Conservation (phyloP, 2,113 vertebrate genomes). For the Thamnaconus septentrionalis region DNA sequence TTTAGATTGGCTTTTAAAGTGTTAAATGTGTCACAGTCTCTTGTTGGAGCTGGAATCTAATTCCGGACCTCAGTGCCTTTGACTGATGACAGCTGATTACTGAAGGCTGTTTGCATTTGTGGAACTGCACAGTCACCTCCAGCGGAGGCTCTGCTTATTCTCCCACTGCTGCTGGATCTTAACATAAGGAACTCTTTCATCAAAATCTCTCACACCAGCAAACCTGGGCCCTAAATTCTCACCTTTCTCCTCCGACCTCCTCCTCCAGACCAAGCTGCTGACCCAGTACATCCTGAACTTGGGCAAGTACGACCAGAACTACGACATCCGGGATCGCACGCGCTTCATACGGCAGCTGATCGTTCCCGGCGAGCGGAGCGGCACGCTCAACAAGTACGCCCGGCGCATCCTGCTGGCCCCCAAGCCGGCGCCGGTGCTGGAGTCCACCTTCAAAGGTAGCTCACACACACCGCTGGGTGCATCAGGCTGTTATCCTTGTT, state of each 20-base stretch:
- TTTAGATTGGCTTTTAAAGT: no score
- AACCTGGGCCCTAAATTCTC: neutral
- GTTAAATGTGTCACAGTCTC: no score
- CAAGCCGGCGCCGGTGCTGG: slow-evolving; percentile 92
- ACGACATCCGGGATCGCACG: slow-evolving; percentile 97
- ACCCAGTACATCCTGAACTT: slow-evolving; percentile 99
- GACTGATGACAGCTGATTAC: no score
- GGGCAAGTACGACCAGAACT: slow-evolving; percentile 98
- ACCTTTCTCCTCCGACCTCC: neutral
- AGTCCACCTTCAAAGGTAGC: slow-evolving; percentile 96
- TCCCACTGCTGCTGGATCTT: neutral
- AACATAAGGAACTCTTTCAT: neutral
- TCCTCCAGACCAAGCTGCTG: slow-evolving; percentile 92
- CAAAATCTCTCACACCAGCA: neutral
- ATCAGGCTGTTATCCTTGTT: slow-evolving; percentile 3
- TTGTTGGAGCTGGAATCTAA: no score
- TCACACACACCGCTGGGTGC: neutral
- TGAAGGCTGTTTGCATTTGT: no score
- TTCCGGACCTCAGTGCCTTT: no score
- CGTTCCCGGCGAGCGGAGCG: slow-evolving; percentile 94
- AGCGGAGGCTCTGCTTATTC: no score
- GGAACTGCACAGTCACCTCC: no score
- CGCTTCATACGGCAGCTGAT: slow-evolving; percentile 99
- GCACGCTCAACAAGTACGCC: slow-evolving; percentile 94
- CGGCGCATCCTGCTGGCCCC: slow-evolving; percentile 93